These are phyloP conservation scores for Progne subis DNA, from an alignment of 2,113 vertebrate species.

Conservation along the genomic window DNA sequence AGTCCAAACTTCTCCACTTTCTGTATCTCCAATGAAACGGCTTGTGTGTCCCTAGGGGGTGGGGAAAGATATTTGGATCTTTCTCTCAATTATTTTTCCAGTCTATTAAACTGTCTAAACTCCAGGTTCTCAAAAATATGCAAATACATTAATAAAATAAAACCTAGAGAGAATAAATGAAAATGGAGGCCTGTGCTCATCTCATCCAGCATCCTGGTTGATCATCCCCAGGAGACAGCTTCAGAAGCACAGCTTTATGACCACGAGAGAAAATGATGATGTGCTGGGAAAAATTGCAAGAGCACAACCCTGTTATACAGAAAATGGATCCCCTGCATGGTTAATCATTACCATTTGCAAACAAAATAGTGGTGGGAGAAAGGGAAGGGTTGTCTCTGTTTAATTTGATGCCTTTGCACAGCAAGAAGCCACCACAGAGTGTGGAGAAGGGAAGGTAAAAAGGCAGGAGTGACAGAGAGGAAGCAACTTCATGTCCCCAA, in stretches of 20 bases:
- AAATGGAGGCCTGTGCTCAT: not conserved
- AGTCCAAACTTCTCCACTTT: not conserved
- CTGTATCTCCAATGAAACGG: slow-evolving; percentile 12
- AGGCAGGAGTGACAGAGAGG: not conserved
- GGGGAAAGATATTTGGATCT: not conserved
- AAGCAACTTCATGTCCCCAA: not conserved
- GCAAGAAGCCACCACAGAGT: not conserved
- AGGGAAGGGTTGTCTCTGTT: not conserved
- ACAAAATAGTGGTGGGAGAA: not conserved
- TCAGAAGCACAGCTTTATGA: not conserved
- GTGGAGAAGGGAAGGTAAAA: not conserved
- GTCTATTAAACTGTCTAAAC: slow-evolving; percentile 55
- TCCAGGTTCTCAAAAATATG: slow-evolving; percentile 3
- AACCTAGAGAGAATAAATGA: not conserved
- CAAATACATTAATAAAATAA: slow-evolving; percentile 15
- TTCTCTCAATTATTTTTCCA: slow-evolving; percentile 67
- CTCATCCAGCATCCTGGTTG: not conserved
- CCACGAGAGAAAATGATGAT: not conserved
- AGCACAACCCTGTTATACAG: not conserved
- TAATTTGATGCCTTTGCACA: not conserved
- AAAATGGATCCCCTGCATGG: not conserved
- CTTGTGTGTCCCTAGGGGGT: not conserved
- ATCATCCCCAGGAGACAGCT: not conserved
- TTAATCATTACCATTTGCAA: not conserved
- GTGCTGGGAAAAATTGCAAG: not conserved